phyloP scores from a whole-genome alignment of 2,113 vertebrate genomes.

The Brachyhypopomus occidentalis region DNA sequence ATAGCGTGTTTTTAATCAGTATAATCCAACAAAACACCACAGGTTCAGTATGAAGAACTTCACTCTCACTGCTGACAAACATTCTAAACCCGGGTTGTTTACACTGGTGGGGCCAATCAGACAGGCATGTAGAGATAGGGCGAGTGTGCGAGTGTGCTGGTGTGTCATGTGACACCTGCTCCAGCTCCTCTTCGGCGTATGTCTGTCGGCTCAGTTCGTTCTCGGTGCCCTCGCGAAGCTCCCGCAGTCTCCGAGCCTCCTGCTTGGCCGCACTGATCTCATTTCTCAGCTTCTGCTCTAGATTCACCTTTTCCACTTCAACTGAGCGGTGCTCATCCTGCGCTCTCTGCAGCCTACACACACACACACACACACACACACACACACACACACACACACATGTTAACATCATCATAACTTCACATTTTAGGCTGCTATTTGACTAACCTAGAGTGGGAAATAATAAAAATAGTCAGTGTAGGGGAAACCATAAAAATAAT shows the following conservation, averaged over 20 bases:
- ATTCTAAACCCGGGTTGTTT: too few species aligned
- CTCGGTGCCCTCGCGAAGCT: slow-evolving; percentile 85
- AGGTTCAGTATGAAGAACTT: too few species aligned
- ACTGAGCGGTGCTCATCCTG: slow-evolving; percentile 91
- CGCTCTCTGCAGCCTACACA: slow-evolving; percentile 84
- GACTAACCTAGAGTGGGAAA: too few species aligned
- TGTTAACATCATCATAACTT: too few species aligned
- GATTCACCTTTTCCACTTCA: slow-evolving; percentile 89
- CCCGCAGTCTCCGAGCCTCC: slow-evolving; percentile 84
- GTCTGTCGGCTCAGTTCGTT: slow-evolving; percentile 89
- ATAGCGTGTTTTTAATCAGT: too few species aligned
- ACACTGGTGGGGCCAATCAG: too few species aligned
- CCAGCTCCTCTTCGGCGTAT: slow-evolving; percentile 92
- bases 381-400: not conserved
- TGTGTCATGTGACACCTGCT: slow-evolving; percentile 77
- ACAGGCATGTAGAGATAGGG: too few species aligned
- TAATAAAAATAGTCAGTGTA: too few species aligned
- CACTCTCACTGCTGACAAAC: too few species aligned
- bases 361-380: not conserved
- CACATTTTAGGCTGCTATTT: not conserved
- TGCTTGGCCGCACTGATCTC: slow-evolving; percentile 89
- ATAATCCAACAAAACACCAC: too few species aligned
- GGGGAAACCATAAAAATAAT: too few species aligned
- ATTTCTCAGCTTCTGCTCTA: slow-evolving; percentile 88
- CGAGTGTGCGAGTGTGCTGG: too few species aligned